Percentiles rank a stretch among this genome's conserved stretches.
These are phyloP conservation scores for Drosophila arizonae DNA, from an alignment of 1,140 invertebrate genomes.

Conservation along the genomic window DNA sequence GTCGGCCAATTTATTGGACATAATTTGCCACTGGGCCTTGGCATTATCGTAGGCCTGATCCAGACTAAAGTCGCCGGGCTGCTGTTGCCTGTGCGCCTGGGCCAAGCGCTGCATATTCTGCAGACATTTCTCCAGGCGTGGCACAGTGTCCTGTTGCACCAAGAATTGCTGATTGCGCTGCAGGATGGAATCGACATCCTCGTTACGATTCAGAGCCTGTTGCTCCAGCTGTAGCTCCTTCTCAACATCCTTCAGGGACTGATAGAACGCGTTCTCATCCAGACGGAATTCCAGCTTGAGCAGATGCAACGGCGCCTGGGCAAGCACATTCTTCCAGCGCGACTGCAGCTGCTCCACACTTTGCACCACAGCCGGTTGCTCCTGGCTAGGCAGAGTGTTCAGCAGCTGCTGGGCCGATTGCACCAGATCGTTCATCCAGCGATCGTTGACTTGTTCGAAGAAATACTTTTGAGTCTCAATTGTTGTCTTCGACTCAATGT, in stretches of 20 bases:
- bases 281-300: slow-evolving; percentile 94
- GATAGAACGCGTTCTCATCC: slow-evolving; percentile 92
- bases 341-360: slow-evolving; percentile 88
- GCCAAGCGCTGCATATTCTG: slow-evolving; percentile 89
- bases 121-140: slow-evolving; percentile 89
- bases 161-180: slow-evolving; percentile 91
- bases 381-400: slow-evolving; percentile 86
- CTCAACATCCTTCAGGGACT: slow-evolving; percentile 94
- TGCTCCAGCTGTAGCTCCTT: slow-evolving; percentile 93
- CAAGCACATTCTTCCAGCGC: slow-evolving; percentile 91
- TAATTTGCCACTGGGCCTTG: slow-evolving; percentile 88
- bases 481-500: slow-evolving; percentile 90
- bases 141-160: slow-evolving; percentile 86
- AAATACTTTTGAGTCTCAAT: slow-evolving; percentile 92
- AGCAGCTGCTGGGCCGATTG: slow-evolving; percentile 91
- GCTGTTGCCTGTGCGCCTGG: slow-evolving; percentile 86
- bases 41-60: slow-evolving; percentile 87
- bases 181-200: slow-evolving; percentile 90
- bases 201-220: slow-evolving; percentile 92
- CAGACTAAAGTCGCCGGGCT: slow-evolving; percentile 86
- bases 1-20: slow-evolving; percentile 88
- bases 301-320: slow-evolving; percentile 91
- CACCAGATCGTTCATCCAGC: slow-evolving; percentile 91
- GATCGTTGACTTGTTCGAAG: slow-evolving; percentile 92
- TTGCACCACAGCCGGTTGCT: slow-evolving; percentile 88